phyloP scores from a whole-genome alignment of 2,113 vertebrate genomes.

The Typhlomys cinereus region DNA sequence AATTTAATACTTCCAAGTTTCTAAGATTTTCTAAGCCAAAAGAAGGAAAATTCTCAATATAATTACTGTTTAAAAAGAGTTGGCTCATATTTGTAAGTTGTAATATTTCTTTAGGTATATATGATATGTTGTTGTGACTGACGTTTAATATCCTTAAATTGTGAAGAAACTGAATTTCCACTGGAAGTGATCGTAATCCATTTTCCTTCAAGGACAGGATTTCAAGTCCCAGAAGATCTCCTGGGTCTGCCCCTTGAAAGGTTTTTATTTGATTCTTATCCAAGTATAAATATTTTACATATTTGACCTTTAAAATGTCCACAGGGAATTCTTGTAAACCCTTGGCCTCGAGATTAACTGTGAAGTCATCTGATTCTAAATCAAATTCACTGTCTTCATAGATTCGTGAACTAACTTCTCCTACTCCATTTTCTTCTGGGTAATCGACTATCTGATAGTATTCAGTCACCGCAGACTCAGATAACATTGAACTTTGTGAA shows the following conservation, averaged over 20 bases:
- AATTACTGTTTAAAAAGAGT: slow-evolving; percentile 76
- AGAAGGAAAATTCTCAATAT: slow-evolving; percentile 75
- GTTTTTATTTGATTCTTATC: slow-evolving; percentile 78
- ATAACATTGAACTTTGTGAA: neutral
- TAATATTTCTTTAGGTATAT: slow-evolving; percentile 71
- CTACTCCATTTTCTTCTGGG: neutral
- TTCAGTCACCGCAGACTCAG: neutral
- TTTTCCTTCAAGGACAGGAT: slow-evolving; percentile 80
- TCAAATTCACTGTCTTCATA: neutral
- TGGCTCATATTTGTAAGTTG: slow-evolving; percentile 69
- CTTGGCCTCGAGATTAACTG: slow-evolving; percentile 69
- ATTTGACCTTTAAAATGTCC: slow-evolving; percentile 64
- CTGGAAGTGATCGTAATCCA: slow-evolving; percentile 72
- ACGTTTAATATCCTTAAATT: slow-evolving; percentile 78
- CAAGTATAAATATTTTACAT: slow-evolving; percentile 79
- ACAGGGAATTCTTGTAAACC: slow-evolving; percentile 73
- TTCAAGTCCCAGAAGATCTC: slow-evolving; percentile 77
- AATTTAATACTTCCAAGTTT: slow-evolving; percentile 77
- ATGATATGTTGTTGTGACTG: slow-evolving; percentile 72
- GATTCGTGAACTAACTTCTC: neutral
- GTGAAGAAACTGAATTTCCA: slow-evolving; percentile 76
- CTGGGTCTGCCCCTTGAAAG: slow-evolving; percentile 60
- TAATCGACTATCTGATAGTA: neutral
- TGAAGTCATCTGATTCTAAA: slow-evolving; percentile 21
- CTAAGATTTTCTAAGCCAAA: slow-evolving; percentile 70